Percentiles rank a stretch among this genome's conserved stretches.
Conservation (phyloP, 2,797 vertebrate species). For the Epinephelus coioides region DNA sequence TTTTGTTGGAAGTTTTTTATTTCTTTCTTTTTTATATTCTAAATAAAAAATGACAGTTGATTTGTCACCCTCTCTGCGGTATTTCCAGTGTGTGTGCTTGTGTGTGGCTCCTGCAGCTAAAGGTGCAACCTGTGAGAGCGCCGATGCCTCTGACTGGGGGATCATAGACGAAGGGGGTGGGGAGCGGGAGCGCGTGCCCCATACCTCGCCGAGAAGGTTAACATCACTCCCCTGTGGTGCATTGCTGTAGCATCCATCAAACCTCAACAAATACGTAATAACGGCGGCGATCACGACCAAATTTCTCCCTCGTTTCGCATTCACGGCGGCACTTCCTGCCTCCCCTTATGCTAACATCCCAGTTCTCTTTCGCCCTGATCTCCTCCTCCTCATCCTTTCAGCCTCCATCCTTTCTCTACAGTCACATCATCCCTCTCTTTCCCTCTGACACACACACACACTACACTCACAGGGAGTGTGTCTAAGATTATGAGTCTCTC, state of each 20-base stretch:
- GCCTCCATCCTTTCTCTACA: slow-evolving; percentile 34
- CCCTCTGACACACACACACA: slow-evolving; percentile 42
- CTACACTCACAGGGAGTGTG: slow-evolving; percentile 64
- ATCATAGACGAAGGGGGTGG: slow-evolving; percentile 29
- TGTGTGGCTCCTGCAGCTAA: slow-evolving; percentile 35
- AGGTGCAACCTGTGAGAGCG: slow-evolving; percentile 38
- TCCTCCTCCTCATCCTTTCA: slow-evolving; percentile 36
- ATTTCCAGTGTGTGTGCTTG: not conserved
- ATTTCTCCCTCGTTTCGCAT: slow-evolving; percentile 42
- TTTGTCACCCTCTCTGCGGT: slow-evolving; percentile 41
- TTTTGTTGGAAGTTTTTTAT: slow-evolving; percentile 42
- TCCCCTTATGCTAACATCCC: slow-evolving; percentile 54
- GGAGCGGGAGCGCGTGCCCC: slow-evolving; percentile 6
- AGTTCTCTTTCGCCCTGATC: slow-evolving; percentile 39
- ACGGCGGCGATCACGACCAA: slow-evolving; percentile 16
- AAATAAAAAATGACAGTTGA: slow-evolving; percentile 56
- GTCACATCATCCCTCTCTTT: slow-evolving; percentile 35
- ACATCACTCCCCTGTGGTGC: slow-evolving; percentile 40
- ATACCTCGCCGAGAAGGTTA: slow-evolving; percentile 52
- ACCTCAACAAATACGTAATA: slow-evolving; percentile 44
- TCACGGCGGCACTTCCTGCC: slow-evolving; percentile 50
- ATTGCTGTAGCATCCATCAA: slow-evolving; percentile 30
- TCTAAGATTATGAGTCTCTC: slow-evolving; percentile 72
- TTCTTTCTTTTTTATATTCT: slow-evolving; percentile 23
- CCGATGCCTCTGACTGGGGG: slow-evolving; percentile 21